Evolutionary conservation across 2,113 vertebrate species (phyloP).

Genomic region (Andinoacara biseriatus): DNA sequence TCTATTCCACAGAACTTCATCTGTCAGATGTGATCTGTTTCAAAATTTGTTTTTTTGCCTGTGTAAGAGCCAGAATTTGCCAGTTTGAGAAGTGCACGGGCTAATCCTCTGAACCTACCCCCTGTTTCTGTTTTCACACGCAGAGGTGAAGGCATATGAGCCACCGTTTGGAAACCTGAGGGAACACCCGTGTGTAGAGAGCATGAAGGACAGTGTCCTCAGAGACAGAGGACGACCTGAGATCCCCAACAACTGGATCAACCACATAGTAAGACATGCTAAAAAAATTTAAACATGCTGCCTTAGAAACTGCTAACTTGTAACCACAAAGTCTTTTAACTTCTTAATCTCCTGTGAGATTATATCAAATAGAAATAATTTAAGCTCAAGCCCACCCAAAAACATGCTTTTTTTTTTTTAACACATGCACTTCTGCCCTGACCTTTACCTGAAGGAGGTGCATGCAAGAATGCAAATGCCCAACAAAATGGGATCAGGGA

Average conservation of each 20-base stretch:
- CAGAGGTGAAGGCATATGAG: slow-evolving; percentile 96
- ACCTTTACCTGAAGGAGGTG: too few species aligned
- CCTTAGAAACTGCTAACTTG: not conserved
- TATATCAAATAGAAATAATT: not conserved
- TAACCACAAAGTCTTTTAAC: not conserved
- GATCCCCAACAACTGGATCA: slow-evolving; percentile 92
- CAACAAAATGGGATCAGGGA: too few species aligned
- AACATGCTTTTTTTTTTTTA: not conserved
- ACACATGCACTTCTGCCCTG: too few species aligned
- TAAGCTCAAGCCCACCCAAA: not conserved
- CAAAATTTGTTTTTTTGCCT: not conserved
- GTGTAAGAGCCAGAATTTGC: not conserved
- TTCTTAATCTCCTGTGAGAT: not conserved
- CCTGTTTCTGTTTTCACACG: slow-evolving; percentile 16
- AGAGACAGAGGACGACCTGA: slow-evolving; percentile 92
- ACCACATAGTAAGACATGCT: slow-evolving; percentile 85
- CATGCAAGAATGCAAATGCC: too few species aligned
- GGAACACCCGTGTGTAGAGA: slow-evolving; percentile 96
- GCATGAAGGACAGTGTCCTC: slow-evolving; percentile 98
- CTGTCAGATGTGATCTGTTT: not conserved
- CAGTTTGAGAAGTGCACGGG: not conserved
- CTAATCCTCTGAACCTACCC: not conserved
- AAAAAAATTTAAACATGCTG: too few species aligned
- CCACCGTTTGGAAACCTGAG: slow-evolving; percentile 95
- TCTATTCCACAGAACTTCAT: slow-evolving; percentile 4